A percentile compares a stretch with the other conserved stretches of the same genome.
Conservation (phyloP, 2,888 invertebrate genomes). For the Tineola bisselliella region DNA sequence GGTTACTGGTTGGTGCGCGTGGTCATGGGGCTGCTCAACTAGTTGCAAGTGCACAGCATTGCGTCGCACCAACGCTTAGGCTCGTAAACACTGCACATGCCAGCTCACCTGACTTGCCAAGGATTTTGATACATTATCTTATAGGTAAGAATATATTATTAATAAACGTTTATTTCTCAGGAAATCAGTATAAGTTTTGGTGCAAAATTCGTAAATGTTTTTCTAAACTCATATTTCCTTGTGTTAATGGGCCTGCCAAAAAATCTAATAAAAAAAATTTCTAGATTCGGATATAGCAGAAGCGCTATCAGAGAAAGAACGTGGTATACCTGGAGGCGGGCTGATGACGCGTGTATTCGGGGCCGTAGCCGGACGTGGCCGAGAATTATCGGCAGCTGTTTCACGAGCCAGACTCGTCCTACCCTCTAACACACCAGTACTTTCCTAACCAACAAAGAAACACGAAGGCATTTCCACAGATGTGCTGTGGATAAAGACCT, state of each 20-base stretch:
- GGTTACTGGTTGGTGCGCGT: slow-evolving; percentile 38
- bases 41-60: slow-evolving; percentile 47
- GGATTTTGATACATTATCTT: slow-evolving; percentile 39
- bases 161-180: too few species aligned
- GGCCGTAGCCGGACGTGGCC: slow-evolving; percentile 47
- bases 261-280: too few species aligned
- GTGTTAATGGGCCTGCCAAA: too few species aligned
- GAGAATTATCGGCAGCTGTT: slow-evolving; percentile 38
- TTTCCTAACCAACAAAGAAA: slow-evolving; percentile 19
- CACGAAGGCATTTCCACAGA: background rate
- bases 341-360: slow-evolving; percentile 46
- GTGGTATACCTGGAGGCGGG: slow-evolving; percentile 19
- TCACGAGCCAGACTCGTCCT: slow-evolving; percentile 28
- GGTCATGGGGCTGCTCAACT: slow-evolving; percentile 37
- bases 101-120: slow-evolving; percentile 32
- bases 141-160: slow-evolving; percentile 30
- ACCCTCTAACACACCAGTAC: slow-evolving; percentile 26
- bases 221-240: too few species aligned
- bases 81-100: slow-evolving; percentile 35
- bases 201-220: too few species aligned
- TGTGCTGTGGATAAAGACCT: background rate
- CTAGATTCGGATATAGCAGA: background rate
- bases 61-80: slow-evolving; percentile 36
- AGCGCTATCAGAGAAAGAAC: background rate
- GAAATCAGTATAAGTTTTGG: too few species aligned